Base-by-base conservation (phyloP, 2,797 vertebrate genomes). In the Pelobates cultripes region DNA sequence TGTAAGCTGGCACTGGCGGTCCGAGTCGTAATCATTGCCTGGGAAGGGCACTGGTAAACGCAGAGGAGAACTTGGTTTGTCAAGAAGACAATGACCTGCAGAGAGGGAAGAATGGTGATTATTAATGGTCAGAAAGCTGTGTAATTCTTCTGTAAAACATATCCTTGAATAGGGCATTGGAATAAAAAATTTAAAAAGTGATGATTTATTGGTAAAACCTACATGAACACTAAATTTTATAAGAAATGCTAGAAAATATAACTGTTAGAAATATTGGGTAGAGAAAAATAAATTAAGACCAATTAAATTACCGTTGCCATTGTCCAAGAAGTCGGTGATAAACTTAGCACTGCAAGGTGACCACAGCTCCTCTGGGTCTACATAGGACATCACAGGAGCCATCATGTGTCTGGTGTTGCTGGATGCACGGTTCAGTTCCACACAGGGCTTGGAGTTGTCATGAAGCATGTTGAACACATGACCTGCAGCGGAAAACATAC, bases 381-480 rank as follows among this genome's bases (percentile, higher is more conserved):
- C 89, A 0, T 89, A 88, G 14, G 91, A 89, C 87, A 94, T 92
- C 7, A 93, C 89, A 0, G 92, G 92, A 0, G 92, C 92, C 93
- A 94, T 94, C 79, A 94, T 82, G 0, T 86, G 87, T 40, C 86
- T 86, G 3, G 86, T 47, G 42, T 79, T 70, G 4, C 89, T 85
- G 1, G 78, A 43, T 0, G 0, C 85, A 0, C 84, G 28, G 4
- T 93, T 93, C 61, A 89, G 77, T 17, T 85, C 83, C 0, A 2
- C 17, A 3, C 93, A 94, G 0, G 78, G 82, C 84, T 87, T 90
- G 13, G 92, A 90, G 43, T 88, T 91, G 43, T 94, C 93, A 1
- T 94, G 93, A 1, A 92, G 87, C 92, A 94, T 93, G 78, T 84
- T 92, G 87, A 94, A 92, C 45, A 93, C 86, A 0, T 94, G 92